Evolutionary conservation across 2,113 vertebrate species (phyloP).

Genomic region (Camelus bactrianus): DNA sequence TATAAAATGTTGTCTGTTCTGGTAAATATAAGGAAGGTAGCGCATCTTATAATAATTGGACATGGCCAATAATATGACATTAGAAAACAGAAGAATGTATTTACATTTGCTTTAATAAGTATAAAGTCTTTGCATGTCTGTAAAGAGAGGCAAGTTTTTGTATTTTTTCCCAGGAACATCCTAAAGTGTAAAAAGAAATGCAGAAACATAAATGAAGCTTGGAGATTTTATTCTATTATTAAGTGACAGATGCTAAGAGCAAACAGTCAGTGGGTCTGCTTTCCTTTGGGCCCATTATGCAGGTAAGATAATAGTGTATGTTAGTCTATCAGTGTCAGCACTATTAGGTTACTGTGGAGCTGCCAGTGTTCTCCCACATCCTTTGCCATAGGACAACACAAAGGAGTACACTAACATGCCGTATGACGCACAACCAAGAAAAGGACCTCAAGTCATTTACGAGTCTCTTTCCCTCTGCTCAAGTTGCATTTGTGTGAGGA

Average conservation of each 20-base stretch:
- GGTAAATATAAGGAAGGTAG: not conserved
- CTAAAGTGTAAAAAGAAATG: not conserved
- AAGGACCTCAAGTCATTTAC: not conserved
- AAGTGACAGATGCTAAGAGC: not conserved
- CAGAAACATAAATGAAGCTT: not conserved
- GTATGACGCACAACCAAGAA: not conserved
- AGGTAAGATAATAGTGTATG: not conserved
- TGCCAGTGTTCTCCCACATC: no score
- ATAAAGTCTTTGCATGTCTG: not conserved
- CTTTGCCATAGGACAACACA: not conserved
- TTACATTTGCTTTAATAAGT: slow-evolving; percentile 43
- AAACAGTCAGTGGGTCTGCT: not conserved
- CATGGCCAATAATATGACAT: not conserved
- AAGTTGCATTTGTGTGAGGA: not conserved
- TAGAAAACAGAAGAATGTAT: not conserved
- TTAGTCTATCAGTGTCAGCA: not conserved
- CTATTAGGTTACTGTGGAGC: not conserved
- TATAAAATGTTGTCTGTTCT: slow-evolving; percentile 37
- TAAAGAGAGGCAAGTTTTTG: not conserved
- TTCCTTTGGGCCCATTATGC: not conserved
- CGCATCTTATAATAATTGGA: not conserved
- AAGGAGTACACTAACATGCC: no score
- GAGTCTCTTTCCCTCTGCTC: not conserved
- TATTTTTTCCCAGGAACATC: not conserved
- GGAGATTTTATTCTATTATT: not conserved